phyloP scores from a whole-genome alignment of 2,797 vertebrate species.

The Brachyalestes nurse region DNA sequence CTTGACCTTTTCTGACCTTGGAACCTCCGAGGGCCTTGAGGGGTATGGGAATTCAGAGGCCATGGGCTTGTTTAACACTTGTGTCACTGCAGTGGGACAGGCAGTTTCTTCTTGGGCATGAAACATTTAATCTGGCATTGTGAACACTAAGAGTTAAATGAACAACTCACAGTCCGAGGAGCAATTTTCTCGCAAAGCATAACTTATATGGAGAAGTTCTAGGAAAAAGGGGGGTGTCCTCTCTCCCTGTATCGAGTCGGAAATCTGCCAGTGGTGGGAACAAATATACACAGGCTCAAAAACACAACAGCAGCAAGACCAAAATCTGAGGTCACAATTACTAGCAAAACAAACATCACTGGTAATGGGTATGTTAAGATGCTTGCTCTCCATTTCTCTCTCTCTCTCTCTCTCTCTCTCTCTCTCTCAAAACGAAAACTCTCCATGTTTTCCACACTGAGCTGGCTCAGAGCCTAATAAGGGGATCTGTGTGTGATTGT shows the following conservation, averaged over 20 bases:
- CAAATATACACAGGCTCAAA: conserved; percentile 64
- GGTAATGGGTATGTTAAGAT: conserved; percentile 58
- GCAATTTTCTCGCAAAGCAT: conserved; percentile 46
- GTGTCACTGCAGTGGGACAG: conserved; percentile 67
- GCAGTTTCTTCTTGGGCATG: conserved; percentile 51
- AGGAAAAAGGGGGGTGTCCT: conserved; percentile 6
- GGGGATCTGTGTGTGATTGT: conserved; percentile 72
- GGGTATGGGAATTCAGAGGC: conserved; percentile 77
- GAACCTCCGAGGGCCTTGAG: conserved; percentile 71
- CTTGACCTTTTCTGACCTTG: conserved; percentile 74
- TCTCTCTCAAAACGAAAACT: conserved; percentile 54
- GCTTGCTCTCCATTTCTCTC: conserved; percentile 20
- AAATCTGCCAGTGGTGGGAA: conserved; percentile 64
- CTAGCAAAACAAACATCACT: conserved; percentile 68
- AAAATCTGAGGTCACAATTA: conserved; percentile 63
- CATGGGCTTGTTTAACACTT: conserved; percentile 71
- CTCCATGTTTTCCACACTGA: conserved; percentile 67
- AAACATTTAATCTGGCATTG: conserved; percentile 57
- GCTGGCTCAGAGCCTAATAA: conserved; percentile 70
- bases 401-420: not conserved
- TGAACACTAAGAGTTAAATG: conserved; percentile 53
- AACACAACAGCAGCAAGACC: conserved; percentile 63
- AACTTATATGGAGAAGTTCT: conserved; percentile 68
- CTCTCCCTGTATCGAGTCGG: conserved; percentile 50
- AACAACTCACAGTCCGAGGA: conserved; percentile 53